A percentile compares a stretch with the other conserved stretches of the same genome.
Evolutionary conservation across 1,140 invertebrate genomes (phyloP).

Genomic region (Chrysopa pallens): DNA sequence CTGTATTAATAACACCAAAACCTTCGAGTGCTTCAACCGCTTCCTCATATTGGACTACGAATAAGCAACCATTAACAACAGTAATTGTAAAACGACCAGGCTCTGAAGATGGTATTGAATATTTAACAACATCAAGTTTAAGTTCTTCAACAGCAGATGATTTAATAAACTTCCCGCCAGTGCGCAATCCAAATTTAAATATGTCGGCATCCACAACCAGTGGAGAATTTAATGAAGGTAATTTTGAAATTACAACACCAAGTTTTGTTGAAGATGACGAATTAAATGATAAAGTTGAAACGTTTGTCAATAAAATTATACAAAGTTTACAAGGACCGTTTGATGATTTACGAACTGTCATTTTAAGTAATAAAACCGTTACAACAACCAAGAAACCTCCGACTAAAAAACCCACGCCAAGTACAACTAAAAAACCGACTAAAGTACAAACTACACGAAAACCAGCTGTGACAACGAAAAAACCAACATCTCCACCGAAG

Average conservation of each 20-base stretch:
- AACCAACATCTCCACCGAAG: conserved; percentile 16
- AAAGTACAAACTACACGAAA: conserved; percentile 18
- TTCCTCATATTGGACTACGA: conserved; percentile 7
- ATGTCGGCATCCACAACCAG: conserved; percentile 32
- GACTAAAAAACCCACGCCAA: conserved; percentile 25
- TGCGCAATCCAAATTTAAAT: conserved; percentile 62
- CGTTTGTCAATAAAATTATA: conserved; percentile 65
- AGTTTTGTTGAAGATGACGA: conserved; percentile 52
- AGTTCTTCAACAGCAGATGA: conserved; percentile 35
- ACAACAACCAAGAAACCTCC: conserved; percentile 17
- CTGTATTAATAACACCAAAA: conserved; percentile 38
- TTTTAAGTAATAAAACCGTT: conserved; percentile 24
- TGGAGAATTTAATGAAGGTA: conserved; percentile 19
- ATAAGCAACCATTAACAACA: conserved; percentile 7
- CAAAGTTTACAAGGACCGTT: conserved; percentile 65
- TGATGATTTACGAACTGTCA: conserved; percentile 56
- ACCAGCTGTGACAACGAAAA: conserved; percentile 15
- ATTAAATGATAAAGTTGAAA: conserved; percentile 58
- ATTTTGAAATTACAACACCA: conserved; percentile 50
- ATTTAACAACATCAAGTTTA: not conserved
- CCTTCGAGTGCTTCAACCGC: conserved; percentile 26
- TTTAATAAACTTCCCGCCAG: conserved; percentile 62
- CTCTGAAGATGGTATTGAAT: not conserved
- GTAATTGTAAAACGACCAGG: conserved; percentile 5
- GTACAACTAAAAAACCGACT: conserved; percentile 15